Conservation (phyloP, 37 sponge, comb jelly and placozoan genomes). For the Dysidea cf. avara region DNA sequence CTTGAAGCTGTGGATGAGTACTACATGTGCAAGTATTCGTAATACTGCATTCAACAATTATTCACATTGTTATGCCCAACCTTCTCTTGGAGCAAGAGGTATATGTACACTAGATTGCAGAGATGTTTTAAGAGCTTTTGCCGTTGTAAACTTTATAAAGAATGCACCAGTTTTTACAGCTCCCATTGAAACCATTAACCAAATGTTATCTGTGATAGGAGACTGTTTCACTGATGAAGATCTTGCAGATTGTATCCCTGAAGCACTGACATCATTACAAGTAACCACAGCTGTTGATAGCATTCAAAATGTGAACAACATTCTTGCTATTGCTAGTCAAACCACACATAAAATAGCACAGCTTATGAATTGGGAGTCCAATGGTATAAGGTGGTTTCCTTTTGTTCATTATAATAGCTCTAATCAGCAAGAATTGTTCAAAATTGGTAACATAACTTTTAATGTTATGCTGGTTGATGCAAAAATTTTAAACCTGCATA, state of each 20-base stretch:
- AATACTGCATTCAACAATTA: constrained; percentile 34
- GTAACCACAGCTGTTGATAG: too few species aligned
- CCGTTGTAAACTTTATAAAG: constrained; percentile 7
- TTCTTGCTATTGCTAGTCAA: neutral
- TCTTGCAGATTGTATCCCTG: neutral
- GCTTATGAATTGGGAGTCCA: neutral
- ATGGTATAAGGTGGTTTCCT: constrained; percentile 33
- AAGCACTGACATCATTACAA: too few species aligned
- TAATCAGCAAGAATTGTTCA: neutral
- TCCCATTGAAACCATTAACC: constrained; percentile 18
- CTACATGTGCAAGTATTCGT: constrained; percentile 18
- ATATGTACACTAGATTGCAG: constrained; percentile 21
- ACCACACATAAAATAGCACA: neutral
- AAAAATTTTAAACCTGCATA: constrained; percentile 20
- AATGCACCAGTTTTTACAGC: constrained; percentile 9
- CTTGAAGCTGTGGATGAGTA: constrained; percentile 33
- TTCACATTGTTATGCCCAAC: constrained; percentile 18
- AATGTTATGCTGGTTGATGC: constrained; percentile 7
- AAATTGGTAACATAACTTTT: neutral
- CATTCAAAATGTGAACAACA: too few species aligned
- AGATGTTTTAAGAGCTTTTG: constrained; percentile 23
- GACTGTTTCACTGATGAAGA: constrained; percentile 15
- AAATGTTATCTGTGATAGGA: constrained; percentile 25
- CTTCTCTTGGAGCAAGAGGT: constrained; percentile 11
- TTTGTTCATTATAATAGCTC: neutral